A percentile compares a stretch with the other conserved stretches of the same genome.
These are phyloP conservation scores for Urocynchramus pylzowi DNA, from an alignment of 2,113 vertebrate species.

Conservation along the genomic window DNA sequence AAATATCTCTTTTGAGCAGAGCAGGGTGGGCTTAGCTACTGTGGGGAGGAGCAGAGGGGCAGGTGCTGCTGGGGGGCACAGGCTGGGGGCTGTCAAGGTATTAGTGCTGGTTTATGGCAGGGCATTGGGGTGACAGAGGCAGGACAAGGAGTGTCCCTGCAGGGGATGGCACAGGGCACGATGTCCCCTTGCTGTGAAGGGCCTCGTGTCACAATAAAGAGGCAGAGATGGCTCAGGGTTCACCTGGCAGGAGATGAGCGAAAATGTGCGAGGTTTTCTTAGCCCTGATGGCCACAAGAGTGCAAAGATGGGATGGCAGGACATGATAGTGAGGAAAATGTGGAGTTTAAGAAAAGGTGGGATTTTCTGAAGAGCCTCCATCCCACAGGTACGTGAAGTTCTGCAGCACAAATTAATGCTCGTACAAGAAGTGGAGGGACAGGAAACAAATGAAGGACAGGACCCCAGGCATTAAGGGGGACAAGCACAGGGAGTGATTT, in stretches of 20 bases:
- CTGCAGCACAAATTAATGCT: neutral
- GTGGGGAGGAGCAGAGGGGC: neutral
- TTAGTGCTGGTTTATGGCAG: neutral
- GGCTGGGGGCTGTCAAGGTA: neutral
- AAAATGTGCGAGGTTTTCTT: neutral
- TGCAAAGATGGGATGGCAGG: neutral
- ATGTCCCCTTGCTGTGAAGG: accelerated
- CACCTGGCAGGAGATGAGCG: neutral
- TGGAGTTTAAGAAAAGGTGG: neutral
- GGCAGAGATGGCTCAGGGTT: neutral
- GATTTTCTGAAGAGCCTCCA: neutral
- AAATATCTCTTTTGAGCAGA: slow-evolving; percentile 18
- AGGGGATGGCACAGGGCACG: neutral
- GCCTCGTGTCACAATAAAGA: neutral
- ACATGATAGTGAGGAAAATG: accelerated
- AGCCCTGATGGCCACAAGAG: neutral
- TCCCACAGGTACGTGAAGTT: neutral
- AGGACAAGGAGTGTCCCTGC: neutral
- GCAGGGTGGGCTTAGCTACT: slow-evolving; percentile 22
- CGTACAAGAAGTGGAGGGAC: neutral
- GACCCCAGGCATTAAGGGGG: neutral
- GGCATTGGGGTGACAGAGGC: neutral
- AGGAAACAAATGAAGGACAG: neutral
- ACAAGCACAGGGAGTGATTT: neutral
- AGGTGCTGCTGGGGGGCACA: neutral